phyloP scores from a whole-genome alignment of 2,797 vertebrate genomes.

The Clarias platycephalus region DNA sequence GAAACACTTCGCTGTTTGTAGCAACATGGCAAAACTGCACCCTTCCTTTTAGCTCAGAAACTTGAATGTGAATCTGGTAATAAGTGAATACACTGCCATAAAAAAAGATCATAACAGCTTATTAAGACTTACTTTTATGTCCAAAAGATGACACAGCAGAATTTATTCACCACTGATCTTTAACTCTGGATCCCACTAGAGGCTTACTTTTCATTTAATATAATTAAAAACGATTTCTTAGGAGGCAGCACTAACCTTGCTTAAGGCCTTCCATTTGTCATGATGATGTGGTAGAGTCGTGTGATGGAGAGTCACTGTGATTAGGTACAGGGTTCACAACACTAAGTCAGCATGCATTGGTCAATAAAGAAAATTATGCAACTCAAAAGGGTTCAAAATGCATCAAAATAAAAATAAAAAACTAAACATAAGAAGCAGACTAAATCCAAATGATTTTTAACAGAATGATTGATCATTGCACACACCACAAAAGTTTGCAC shows the following conservation, averaged over 20 bases:
- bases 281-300: slow-evolving; percentile 70
- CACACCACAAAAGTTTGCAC: background rate
- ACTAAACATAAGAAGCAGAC: slow-evolving; percentile 10
- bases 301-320: slow-evolving; percentile 67
- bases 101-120: background rate
- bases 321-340: slow-evolving; percentile 69
- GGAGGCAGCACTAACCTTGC: slow-evolving; percentile 71
- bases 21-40: background rate
- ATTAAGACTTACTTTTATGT: background rate
- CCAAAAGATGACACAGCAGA: background rate
- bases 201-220: background rate
- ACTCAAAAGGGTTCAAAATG: slow-evolving; percentile 15
- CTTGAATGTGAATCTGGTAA: background rate
- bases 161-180: background rate
- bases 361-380: slow-evolving; percentile 55
- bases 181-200: background rate
- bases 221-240: background rate
- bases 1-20: background rate
- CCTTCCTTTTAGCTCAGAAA: background rate
- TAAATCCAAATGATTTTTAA: background rate
- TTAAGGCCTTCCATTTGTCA: slow-evolving; percentile 68
- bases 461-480: background rate
- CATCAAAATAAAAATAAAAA: slow-evolving; percentile 10
- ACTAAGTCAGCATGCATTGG: slow-evolving; percentile 70
- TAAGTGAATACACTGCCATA: background rate